Evolutionary conservation across 2,888 invertebrate species (phyloP).

Genomic region (Pammene fasciana): DNA sequence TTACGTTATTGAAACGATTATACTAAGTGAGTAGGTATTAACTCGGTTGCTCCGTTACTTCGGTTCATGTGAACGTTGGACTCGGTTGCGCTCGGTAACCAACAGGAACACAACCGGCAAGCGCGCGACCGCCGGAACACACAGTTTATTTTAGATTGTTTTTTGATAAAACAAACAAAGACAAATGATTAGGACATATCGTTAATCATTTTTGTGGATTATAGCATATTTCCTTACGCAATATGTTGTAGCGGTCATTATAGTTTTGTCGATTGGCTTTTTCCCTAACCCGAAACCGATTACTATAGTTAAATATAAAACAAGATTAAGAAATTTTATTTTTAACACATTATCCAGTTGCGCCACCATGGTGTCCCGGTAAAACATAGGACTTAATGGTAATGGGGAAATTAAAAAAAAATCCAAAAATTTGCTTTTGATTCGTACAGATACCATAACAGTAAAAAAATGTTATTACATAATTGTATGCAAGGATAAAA

Average conservation of each 20-base stretch:
- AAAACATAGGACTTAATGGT: no score
- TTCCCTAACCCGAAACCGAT: background rate
- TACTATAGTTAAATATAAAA: background rate
- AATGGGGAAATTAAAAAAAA: no score
- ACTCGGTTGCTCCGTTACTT: no score
- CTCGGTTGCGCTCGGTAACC: constrained; percentile 11
- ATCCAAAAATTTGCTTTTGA: no score
- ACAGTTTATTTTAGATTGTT: constrained; percentile 79
- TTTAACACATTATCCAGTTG: no score
- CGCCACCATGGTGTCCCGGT: no score
- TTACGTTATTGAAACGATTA: no score
- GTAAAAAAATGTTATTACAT: no score
- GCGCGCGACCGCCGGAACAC: constrained; percentile 65
- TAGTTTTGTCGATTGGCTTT: constrained; percentile 1
- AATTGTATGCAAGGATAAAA: no score
- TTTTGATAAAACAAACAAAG: constrained; percentile 79
- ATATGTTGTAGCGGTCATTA: constrained; percentile 44
- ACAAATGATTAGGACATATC: constrained; percentile 71
- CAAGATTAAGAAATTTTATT: background rate
- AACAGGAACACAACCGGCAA: constrained; percentile 44
- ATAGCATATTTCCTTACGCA: constrained; percentile 61
- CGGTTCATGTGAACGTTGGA: background rate
- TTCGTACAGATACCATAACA: no score
- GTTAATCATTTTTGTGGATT: constrained; percentile 70
- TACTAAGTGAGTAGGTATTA: no score